These are phyloP conservation scores for Madoqua kirkii DNA, from an alignment of 2,113 vertebrate genomes.

Conservation along the genomic window DNA sequence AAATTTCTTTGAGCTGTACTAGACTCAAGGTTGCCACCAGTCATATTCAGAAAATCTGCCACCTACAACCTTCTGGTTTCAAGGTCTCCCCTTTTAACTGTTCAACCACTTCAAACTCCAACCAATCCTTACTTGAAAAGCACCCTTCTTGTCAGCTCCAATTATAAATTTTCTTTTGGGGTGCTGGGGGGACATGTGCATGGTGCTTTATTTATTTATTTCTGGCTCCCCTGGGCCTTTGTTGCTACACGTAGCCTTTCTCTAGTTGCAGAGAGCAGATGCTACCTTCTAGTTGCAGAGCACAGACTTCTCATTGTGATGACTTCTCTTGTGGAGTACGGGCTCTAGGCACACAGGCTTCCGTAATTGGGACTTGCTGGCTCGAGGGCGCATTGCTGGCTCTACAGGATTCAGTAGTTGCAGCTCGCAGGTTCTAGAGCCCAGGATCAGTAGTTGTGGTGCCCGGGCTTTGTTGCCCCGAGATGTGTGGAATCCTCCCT, in stretches of 20 bases:
- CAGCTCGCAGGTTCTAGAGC: not conserved
- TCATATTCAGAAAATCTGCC: not conserved
- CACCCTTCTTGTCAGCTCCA: not conserved
- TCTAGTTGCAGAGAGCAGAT: not conserved
- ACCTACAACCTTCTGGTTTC: not conserved
- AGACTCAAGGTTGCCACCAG: not conserved
- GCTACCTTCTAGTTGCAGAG: not conserved
- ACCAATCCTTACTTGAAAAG: not conserved
- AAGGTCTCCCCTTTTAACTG: not conserved
- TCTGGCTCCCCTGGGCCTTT: not conserved
- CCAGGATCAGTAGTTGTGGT: not conserved
- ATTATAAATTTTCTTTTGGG: not conserved
- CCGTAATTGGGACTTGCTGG: not conserved
- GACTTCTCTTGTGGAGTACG: not conserved
- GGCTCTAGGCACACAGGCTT: not conserved
- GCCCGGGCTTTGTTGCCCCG: accelerated
- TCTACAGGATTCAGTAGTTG: not conserved
- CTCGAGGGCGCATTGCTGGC: not conserved
- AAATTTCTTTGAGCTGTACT: not conserved
- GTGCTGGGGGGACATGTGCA: not conserved
- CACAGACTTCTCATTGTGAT: not conserved
- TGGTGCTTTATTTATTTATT: not conserved
- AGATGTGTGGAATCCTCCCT: not conserved
- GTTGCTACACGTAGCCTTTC: not conserved
- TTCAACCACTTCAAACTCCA: not conserved